These are phyloP conservation scores for Luidia sarsii DNA, from an alignment of 53 echinoderm and acorn worm genomes.

Conservation along the genomic window DNA sequence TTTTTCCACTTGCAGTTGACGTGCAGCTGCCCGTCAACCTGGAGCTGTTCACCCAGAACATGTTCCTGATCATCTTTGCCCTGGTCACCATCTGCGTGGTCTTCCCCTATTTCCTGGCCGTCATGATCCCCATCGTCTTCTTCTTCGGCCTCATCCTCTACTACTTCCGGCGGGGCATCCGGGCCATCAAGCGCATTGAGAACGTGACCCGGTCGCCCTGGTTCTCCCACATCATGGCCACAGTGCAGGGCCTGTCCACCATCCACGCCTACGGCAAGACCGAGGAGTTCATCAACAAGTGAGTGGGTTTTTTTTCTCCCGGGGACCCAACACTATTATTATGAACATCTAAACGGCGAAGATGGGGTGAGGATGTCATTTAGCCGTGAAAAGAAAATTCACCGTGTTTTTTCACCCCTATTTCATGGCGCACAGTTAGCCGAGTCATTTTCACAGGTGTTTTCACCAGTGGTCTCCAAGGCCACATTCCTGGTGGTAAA, in stretches of 20 bases:
- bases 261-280: constrained; percentile 94
- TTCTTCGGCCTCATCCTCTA: constrained; percentile 79
- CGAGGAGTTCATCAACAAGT: constrained; percentile 77
- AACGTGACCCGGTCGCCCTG: constrained; percentile 92
- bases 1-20: constrained; percentile 69
- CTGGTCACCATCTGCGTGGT: constrained; percentile 69
- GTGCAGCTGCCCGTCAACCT: constrained; percentile 85
- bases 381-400: no score
- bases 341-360: no score
- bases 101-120: constrained; percentile 77
- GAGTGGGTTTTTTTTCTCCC: no score
- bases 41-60: constrained; percentile 82
- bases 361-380: no score
- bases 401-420: no score
- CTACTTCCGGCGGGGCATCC: constrained; percentile 81
- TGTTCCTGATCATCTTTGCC: constrained; percentile 77
- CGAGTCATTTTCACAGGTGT: no score
- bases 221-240: constrained; percentile 97
- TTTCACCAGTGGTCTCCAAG: no score
- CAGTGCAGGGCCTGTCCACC: constrained; percentile 89
- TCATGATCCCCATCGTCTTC: constrained; percentile 70
- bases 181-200: constrained; percentile 93
- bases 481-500: no score
- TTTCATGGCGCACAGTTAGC: no score
- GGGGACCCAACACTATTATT: no score